These are phyloP conservation scores for Pangasius larnaudii DNA, from an alignment of 2,797 vertebrate genomes.

Conservation along the genomic window DNA sequence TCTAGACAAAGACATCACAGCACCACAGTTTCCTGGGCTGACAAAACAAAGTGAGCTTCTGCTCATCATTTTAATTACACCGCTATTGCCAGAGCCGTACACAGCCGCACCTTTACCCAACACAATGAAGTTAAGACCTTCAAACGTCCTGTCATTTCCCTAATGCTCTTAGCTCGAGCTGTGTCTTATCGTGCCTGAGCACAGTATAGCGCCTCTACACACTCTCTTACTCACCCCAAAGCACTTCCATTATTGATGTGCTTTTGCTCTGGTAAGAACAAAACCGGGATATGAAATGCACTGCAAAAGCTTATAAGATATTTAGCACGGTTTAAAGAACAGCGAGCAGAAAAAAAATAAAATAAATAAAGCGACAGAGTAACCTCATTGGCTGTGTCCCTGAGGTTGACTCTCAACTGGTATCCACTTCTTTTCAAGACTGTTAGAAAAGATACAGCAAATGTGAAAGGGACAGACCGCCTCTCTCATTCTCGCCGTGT, in stretches of 20 bases:
- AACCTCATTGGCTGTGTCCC: constrained; percentile 34
- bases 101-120: constrained; percentile 59
- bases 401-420: constrained; percentile 50
- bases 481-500: neutral
- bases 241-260: constrained; percentile 74
- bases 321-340: constrained; percentile 64
- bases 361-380: constrained; percentile 20
- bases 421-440: constrained; percentile 10
- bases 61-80: constrained; percentile 51
- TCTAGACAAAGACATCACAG: constrained; percentile 6
- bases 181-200: constrained; percentile 68
- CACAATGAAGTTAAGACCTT: constrained; percentile 70
- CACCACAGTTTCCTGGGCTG: constrained; percentile 14
- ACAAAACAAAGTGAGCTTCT: constrained; percentile 27
- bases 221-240: constrained; percentile 57
- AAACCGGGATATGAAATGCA: constrained; percentile 69
- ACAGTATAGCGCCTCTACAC: constrained; percentile 63
- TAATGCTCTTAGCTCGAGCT: constrained; percentile 65
- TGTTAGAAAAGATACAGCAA: constrained; percentile 13
- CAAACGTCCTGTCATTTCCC: constrained; percentile 69
- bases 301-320: constrained; percentile 74
- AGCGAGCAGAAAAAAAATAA: constrained; percentile 40
- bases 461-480: constrained; percentile 15
- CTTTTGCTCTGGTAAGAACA: constrained; percentile 77
- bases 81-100: constrained; percentile 29